Evolutionary conservation across 2,888 invertebrate species (phyloP), one percentile per base, ranked within the genome.

Genomic region (Ectropis crepuscularia): DNA sequence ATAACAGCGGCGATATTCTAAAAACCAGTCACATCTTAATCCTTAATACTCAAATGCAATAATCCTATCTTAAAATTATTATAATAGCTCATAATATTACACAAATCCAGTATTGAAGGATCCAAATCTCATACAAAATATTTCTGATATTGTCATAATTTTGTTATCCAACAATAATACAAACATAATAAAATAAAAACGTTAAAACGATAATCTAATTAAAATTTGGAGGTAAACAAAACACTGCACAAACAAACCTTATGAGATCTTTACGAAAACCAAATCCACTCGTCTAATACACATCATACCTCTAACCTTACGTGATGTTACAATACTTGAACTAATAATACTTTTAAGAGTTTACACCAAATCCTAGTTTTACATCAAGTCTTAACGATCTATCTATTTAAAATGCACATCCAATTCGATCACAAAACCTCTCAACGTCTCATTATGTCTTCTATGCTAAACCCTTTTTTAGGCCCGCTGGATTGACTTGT

Each of bases 401-500:
- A 58, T 42, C 57, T 42, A 28, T 53, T 54, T 46, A 49, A 55
- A 62, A 62, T 62, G 11, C 54, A 61, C 58, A 61, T 47, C 36
- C 50, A 60, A 46, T 50, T 37, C 36, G 59, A 47, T 53, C 55
- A 36, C 59, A 43, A 45, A 48, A 46, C 8, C n/a, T 45, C 41
- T 28, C 9, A 97, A 87, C 97, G 96, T 79, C 97, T 94, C 97
- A 97, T 97, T 74, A 97, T 97, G 75, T 97, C 97, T 80, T 97
- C 97, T 92, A 97, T 97, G 82, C 97, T 97, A 86, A 97, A 97
- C 12, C 97, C 97, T 80, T 97, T 96, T 78, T 96, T 96, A 73
- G 96, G 94, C 8, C 95, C 95, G 74, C 93, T 93, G 0, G 94
- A 92, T 48, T 94, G 94, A 65, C 94, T 94, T 16, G 93, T 93